phyloP scores from a whole-genome alignment of 2,888 invertebrate genomes.

The Parnassius glacialis region DNA sequence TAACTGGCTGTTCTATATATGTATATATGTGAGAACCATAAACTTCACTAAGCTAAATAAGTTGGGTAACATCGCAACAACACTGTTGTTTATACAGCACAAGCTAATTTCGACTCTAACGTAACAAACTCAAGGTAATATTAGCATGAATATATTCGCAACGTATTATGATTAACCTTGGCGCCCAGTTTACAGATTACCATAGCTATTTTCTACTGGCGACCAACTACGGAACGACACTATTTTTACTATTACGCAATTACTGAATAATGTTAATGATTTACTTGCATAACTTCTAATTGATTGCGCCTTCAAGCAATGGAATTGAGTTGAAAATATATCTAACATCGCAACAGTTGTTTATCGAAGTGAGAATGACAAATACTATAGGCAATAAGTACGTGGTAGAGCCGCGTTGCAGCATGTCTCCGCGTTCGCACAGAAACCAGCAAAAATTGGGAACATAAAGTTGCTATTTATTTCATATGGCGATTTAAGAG shows the following conservation, averaged over 20 bases:
- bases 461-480: too few species aligned
- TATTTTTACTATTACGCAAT: conserved; percentile 23
- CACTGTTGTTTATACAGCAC: background rate
- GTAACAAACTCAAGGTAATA: background rate
- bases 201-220: conserved; percentile 13
- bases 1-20: too few species aligned
- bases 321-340: background rate
- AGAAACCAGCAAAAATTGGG: too few species aligned
- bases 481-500: too few species aligned
- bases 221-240: conserved; percentile 12
- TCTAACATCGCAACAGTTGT: background rate
- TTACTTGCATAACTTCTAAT: conserved; percentile 11
- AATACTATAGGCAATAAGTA: too few species aligned
- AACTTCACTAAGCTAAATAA: background rate
- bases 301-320: background rate
- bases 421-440: too few species aligned
- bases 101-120: background rate
- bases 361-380: too few species aligned
- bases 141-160: conserved; percentile 2
- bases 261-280: background rate
- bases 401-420: too few species aligned
- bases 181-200: conserved; percentile 9
- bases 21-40: background rate
- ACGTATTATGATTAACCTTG: conserved; percentile 14
- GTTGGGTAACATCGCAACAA: background rate